phyloP scores from a whole-genome alignment of 92 coral and sea anemone genomes.

The Parazoanthus atlanticus region DNA sequence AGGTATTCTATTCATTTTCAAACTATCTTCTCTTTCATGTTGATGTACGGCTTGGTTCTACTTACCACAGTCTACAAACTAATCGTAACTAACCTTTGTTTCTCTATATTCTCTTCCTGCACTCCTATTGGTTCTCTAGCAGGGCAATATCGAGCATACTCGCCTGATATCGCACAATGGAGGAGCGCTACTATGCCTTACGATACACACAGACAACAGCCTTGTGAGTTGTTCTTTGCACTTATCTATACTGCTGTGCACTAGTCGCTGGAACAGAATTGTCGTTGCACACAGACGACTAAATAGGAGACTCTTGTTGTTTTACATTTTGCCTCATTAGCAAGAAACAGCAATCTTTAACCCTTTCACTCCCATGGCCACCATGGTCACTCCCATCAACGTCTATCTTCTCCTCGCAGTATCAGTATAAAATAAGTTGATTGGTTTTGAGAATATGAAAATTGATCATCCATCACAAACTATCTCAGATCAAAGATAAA shows the following conservation, averaged over 20 bases:
- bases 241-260: slow-evolving; percentile 2
- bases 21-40: neutral
- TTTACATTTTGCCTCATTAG: no score
- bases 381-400: no score
- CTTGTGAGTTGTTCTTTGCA: slow-evolving; percentile 40
- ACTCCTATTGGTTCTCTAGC: slow-evolving; percentile 24
- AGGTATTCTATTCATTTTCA: neutral
- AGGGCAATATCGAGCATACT: slow-evolving; percentile 45
- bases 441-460: no score
- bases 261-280: neutral
- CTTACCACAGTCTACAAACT: neutral
- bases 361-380: no score
- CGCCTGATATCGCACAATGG: slow-evolving; percentile 46
- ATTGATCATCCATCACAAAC: no score
- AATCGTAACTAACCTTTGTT: neutral
- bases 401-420: no score
- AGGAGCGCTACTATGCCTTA: slow-evolving; percentile 42
- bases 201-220: slow-evolving; percentile 37
- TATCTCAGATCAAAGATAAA: no score
- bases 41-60: neutral
- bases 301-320: neutral
- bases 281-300: neutral
- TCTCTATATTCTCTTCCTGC: neutral
- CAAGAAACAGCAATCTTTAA: no score
- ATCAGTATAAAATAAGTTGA: no score